These are phyloP conservation scores for Microcebus ravelobensis DNA, from an alignment of 2,113 vertebrate species.

Conservation along the genomic window DNA sequence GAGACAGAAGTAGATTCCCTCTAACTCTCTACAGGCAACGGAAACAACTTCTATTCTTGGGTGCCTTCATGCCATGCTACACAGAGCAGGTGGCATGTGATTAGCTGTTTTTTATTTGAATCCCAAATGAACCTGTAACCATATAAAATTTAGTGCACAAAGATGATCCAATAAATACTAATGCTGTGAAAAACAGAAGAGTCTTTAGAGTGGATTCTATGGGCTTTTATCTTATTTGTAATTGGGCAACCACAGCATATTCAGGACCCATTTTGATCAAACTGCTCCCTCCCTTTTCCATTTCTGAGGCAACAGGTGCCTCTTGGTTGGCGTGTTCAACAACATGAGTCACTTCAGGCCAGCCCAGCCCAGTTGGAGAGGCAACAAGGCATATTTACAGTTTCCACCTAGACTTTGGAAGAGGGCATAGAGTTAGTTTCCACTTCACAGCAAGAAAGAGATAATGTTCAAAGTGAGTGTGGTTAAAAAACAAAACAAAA, in stretches of 20 bases:
- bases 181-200: not conserved
- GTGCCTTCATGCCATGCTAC: not conserved
- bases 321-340: not conserved
- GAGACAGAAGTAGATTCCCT: not conserved
- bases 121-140: slow-evolving; percentile 22
- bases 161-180: not conserved
- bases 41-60: not conserved
- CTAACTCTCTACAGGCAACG: not conserved
- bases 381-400: not conserved
- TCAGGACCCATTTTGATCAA: not conserved
- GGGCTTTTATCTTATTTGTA: slow-evolving; percentile 31
- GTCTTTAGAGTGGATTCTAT: not conserved
- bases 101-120: not conserved
- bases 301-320: slow-evolving; percentile 24
- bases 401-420: slow-evolving; percentile 40
- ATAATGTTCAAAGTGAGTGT: slow-evolving; percentile 42
- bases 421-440: not conserved
- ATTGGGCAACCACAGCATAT: not conserved
- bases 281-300: not conserved
- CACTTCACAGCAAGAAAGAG: slow-evolving; percentile 2
- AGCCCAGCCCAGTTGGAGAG: not conserved
- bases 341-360: not conserved
- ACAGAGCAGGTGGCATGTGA: not conserved
- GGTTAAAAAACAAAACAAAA: not conserved
- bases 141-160: not conserved